Evolutionary conservation across 2,888 invertebrate genomes (phyloP).

Genomic region (Hyppa rectilinea): DNA sequence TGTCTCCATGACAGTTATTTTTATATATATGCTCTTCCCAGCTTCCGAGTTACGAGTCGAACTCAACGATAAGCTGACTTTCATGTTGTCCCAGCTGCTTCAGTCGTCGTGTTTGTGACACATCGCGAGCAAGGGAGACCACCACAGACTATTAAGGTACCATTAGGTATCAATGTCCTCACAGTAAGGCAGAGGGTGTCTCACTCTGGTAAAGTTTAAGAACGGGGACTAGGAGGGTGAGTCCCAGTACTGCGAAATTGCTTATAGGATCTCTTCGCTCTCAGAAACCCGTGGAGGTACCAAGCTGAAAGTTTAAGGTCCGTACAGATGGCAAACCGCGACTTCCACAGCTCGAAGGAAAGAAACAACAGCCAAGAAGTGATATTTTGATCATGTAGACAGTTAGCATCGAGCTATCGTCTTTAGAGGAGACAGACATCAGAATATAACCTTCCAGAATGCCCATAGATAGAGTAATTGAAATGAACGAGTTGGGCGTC

Average conservation of each 20-base stretch:
- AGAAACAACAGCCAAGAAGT: not conserved
- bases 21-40: not conserved
- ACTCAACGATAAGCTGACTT: conserved; percentile 4
- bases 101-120: conserved; percentile 53
- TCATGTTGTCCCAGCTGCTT: too few relatives aligned
- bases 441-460: not conserved
- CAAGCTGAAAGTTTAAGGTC: too few relatives aligned
- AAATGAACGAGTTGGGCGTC: conserved; percentile 5
- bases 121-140: conserved; percentile 34
- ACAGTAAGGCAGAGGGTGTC: not conserved
- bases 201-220: too few relatives aligned
- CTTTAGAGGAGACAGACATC: not conserved
- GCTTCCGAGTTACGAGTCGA: not conserved
- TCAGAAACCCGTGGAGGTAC: too few relatives aligned
- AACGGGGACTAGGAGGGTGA: not conserved
- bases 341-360: not conserved
- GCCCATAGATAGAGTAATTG: conserved; percentile 19
- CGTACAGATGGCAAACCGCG: not conserved
- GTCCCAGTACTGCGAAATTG: too few relatives aligned
- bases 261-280: too few relatives aligned
- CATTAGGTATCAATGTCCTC: not conserved
- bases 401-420: not conserved
- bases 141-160: not conserved
- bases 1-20: not conserved
- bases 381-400: not conserved